Conservation (phyloP, 2,888 invertebrate species). For the Apodemia mormo region DNA sequence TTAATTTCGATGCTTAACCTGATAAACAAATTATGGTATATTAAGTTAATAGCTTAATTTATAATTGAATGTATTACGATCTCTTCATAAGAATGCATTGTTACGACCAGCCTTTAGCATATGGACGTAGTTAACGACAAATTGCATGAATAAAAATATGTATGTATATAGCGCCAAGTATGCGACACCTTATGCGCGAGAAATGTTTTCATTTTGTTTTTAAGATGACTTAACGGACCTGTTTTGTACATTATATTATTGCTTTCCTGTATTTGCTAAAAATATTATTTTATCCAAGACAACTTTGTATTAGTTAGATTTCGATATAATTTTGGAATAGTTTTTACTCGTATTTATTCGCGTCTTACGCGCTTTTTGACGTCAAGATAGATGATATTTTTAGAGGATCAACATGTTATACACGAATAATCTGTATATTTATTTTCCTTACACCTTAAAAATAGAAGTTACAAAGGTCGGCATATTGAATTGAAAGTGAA, state of each 20-base stretch:
- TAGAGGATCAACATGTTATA: no score
- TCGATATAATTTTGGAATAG: not conserved
- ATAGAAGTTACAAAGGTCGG: no score
- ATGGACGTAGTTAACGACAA: slow-evolving; percentile 61
- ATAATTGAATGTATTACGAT: slow-evolving; percentile 77
- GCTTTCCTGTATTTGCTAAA: slow-evolving; percentile 44
- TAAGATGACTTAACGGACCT: slow-evolving; percentile 45
- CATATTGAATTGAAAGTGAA: not conserved
- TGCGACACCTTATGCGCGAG: slow-evolving; percentile 42
- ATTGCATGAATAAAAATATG: slow-evolving; percentile 57
- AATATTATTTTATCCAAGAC: slow-evolving; percentile 40
- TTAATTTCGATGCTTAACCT: slow-evolving; percentile 81
- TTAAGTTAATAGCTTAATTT: slow-evolving; percentile 82
- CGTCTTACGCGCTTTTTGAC: no score
- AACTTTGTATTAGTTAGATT: slow-evolving; percentile 25
- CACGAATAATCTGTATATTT: no score
- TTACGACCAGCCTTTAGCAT: slow-evolving; percentile 65
- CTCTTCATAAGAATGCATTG: slow-evolving; percentile 72
- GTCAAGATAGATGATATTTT: no score
- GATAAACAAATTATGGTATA: slow-evolving; percentile 81
- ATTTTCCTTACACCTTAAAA: no score
- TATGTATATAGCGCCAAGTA: slow-evolving; percentile 35
- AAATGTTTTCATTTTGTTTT: slow-evolving; percentile 53
- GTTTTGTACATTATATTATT: slow-evolving; percentile 57
- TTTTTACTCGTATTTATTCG: not conserved